phyloP scores from a whole-genome alignment of 92 coral and sea anemone genomes.

The Virgularia gustaviana region DNA sequence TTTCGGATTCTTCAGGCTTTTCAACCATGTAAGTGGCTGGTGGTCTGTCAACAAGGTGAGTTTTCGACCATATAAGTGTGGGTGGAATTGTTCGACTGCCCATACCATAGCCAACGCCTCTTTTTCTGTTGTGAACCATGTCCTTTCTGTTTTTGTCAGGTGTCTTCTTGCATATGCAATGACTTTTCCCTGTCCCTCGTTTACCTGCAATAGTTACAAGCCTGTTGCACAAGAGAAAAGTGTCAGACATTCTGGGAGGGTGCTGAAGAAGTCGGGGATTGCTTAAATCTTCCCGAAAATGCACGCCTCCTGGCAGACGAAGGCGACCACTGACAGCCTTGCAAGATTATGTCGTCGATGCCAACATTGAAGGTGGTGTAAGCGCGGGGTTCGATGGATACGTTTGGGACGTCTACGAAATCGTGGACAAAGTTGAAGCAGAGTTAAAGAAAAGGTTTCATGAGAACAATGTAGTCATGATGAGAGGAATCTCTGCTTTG shows the following conservation, averaged over 20 bases:
- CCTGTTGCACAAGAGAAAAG: conserved; percentile 42
- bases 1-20: conserved; percentile 40
- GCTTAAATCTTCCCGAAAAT: conserved; percentile 38
- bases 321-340: conserved; percentile 5
- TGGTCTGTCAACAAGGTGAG: background rate
- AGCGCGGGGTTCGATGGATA: conserved; percentile 10
- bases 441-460: conserved; percentile 9
- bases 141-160: conserved; percentile 38
- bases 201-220: conserved; percentile 33
- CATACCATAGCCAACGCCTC: conserved; percentile 1
- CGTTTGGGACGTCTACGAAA: conserved; percentile 22
- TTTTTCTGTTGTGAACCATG: conserved; percentile 19
- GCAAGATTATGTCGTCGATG: background rate
- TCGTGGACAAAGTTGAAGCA: conserved; percentile 7
- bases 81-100: background rate
- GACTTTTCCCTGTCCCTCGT: conserved; percentile 31
- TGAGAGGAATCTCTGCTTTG: conserved; percentile 14
- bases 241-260: conserved; percentile 34
- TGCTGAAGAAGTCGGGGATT: conserved; percentile 31
- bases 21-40: conserved; percentile 29
- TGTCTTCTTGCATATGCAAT: conserved; percentile 50
- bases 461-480: background rate
- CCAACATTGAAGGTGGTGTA: background rate
- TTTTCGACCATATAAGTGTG: background rate
- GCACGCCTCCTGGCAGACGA: conserved; percentile 10